Conservation (phyloP, 2,888 invertebrate genomes). For the Thysanoteuthis rhombus region DNA sequence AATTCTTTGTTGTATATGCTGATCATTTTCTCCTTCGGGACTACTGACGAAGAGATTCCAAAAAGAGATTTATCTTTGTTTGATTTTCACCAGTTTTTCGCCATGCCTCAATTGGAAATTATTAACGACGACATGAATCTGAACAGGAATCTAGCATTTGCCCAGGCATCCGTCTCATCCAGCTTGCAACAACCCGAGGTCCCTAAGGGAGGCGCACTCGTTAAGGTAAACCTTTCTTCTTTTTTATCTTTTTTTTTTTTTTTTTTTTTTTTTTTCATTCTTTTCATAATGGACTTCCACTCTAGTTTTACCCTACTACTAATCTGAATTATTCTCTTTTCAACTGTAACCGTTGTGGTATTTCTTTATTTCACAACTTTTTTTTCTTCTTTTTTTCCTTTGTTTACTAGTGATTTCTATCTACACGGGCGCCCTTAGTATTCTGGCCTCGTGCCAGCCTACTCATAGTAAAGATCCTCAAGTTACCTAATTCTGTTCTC, state of each 20-base stretch:
- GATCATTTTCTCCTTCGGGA: neutral
- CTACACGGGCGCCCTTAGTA: too few species aligned
- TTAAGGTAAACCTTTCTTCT: constrained; percentile 51
- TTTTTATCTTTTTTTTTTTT: neutral
- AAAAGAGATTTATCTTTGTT: neutral
- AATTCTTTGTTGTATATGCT: neutral
- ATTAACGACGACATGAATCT: constrained; percentile 55
- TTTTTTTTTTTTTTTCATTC: neutral
- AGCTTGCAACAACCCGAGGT: constrained; percentile 56
- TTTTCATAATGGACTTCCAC: too few species aligned
- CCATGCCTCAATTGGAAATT: constrained; percentile 42
- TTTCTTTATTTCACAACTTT: too few species aligned
- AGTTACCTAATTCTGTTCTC: too few species aligned
- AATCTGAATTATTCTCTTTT: too few species aligned
- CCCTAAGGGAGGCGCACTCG: constrained; percentile 58
- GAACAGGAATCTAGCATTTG: constrained; percentile 46
- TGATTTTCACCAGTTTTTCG: neutral
- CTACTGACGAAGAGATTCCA: neutral
- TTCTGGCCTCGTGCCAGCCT: too few species aligned
- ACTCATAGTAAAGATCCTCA: too few species aligned
- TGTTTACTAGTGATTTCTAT: too few species aligned
- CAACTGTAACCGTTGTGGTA: too few species aligned
- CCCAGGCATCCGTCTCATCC: constrained; percentile 45
- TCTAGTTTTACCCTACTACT: too few species aligned
- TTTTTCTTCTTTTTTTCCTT: too few species aligned